Conservation (phyloP, 2,113 vertebrate species). For the Egretta garzetta region DNA sequence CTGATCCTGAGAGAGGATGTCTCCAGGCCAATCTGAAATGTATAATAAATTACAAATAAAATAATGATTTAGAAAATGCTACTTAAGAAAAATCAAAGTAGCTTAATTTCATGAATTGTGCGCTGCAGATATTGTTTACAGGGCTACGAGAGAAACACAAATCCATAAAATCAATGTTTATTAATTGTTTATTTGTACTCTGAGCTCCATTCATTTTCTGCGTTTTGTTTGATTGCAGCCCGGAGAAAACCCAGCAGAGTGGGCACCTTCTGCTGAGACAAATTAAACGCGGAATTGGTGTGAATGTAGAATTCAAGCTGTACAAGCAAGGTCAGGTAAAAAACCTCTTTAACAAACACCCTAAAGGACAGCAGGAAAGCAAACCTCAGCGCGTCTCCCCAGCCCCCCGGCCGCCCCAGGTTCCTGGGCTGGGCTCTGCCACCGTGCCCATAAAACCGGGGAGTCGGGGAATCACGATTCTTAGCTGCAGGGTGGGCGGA, state of each 20-base stretch:
- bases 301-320: accelerated
- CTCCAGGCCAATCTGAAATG: conserved; percentile 18
- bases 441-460: accelerated
- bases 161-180: conserved; percentile 36
- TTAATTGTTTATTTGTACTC: conserved; percentile 37
- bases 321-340: accelerated
- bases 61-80: neutral
- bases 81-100: neutral
- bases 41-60: conserved; percentile 30
- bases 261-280: neutral
- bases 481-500: neutral
- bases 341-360: neutral
- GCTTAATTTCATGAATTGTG: neutral
- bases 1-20: neutral
- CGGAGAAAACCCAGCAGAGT: neutral
- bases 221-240: neutral
- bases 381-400: accelerated
- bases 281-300: accelerated
- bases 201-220: neutral
- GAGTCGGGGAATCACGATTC: accelerated
- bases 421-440: accelerated
- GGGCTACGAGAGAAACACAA: neutral
- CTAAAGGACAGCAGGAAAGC: accelerated
- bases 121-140: neutral
- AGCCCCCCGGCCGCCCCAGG: accelerated